Evolutionary conservation across 2,113 vertebrate species (phyloP).

Genomic region (Phaethornis superciliosus): DNA sequence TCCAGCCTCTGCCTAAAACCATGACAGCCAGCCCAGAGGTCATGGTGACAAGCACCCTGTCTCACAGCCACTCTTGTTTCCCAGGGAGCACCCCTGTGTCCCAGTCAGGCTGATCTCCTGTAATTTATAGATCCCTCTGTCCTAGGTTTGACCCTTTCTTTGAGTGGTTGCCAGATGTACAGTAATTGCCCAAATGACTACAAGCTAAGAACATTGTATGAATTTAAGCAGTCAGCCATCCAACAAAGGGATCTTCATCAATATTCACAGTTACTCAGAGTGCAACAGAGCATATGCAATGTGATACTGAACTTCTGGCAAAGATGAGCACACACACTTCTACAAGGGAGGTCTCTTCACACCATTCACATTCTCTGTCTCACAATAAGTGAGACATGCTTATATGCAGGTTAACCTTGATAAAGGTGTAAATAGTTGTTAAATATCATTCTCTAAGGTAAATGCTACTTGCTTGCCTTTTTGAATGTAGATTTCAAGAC

Average conservation of each 20-base stretch:
- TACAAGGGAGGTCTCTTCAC: background rate
- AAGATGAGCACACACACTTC: background rate
- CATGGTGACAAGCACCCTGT: accelerated
- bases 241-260: constrained; percentile 48
- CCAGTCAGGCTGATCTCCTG: background rate
- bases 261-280: constrained; percentile 30
- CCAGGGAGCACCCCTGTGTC: background rate
- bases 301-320: background rate
- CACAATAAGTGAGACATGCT: background rate
- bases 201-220: constrained; percentile 10
- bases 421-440: background rate
- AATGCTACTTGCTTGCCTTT: background rate
- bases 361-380: background rate
- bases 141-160: constrained; percentile 1
- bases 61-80: background rate
- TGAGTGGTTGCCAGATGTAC: background rate
- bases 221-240: constrained; percentile 57
- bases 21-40: background rate
- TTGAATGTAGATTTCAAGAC: background rate
- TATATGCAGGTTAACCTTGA: background rate
- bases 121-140: background rate
- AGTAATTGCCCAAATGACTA: constrained; percentile 52
- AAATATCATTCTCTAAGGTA: background rate
- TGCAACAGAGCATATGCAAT: constrained; percentile 14
- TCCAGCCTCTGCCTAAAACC: too few species aligned